phyloP scores from a whole-genome alignment of 2,888 invertebrate genomes.

The Synanthedon formicaeformis region DNA sequence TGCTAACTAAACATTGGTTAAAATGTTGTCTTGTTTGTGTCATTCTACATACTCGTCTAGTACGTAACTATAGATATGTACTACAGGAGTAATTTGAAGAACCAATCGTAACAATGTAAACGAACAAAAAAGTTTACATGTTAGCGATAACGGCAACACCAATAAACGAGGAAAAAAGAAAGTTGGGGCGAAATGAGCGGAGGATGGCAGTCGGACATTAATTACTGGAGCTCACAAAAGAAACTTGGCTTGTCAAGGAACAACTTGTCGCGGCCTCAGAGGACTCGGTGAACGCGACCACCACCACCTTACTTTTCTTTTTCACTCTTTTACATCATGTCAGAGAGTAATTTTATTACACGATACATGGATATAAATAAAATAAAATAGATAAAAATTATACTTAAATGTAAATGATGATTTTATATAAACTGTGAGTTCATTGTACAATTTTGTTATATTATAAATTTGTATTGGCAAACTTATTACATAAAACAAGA shows the following conservation, averaged over 20 bases:
- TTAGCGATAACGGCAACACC: constrained; percentile 27
- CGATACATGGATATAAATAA: too few species aligned
- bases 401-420: too few species aligned
- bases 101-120: background rate
- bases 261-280: constrained; percentile 23
- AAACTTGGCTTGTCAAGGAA: constrained; percentile 34
- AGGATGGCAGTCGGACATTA: constrained; percentile 39
- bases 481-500: too few species aligned
- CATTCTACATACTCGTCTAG: too few species aligned
- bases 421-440: too few species aligned
- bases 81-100: background rate
- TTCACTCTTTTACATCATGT: background rate
- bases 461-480: too few species aligned
- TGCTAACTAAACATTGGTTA: too few species aligned
- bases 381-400: too few species aligned
- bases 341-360: too few species aligned
- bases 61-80: background rate
- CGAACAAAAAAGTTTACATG: background rate
- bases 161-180: constrained; percentile 37
- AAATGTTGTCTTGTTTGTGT: too few species aligned
- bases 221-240: constrained; percentile 41
- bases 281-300: constrained; percentile 6
- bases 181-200: constrained; percentile 23
- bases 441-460: too few species aligned
- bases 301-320: background rate